phyloP scores from a whole-genome alignment of 2,888 invertebrate genomes.

The Microchrysa polita region DNA sequence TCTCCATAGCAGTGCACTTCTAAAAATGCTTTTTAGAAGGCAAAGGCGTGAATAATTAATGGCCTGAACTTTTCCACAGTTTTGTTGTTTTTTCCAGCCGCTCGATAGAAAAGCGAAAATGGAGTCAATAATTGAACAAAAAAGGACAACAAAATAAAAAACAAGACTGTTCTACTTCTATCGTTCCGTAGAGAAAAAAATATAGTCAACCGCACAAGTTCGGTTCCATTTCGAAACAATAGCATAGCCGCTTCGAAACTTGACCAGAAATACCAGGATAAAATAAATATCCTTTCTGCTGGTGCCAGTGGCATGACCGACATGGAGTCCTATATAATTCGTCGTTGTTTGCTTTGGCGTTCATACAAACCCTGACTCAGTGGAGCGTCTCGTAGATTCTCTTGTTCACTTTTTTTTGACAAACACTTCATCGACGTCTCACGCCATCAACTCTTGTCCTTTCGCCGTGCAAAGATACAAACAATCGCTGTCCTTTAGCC shows the following conservation, averaged over 20 bases:
- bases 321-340: background rate
- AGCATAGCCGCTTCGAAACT: constrained; percentile 1
- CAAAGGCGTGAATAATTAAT: constrained; percentile 51
- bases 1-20: background rate
- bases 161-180: background rate
- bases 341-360: background rate
- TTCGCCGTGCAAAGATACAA: no score
- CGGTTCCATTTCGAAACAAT: constrained; percentile 17
- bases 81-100: background rate
- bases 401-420: constrained; percentile 11
- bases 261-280: background rate
- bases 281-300: no score
- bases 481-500: background rate
- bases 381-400: constrained; percentile 15
- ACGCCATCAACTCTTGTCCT: background rate
- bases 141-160: background rate
- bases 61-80: constrained; percentile 44
- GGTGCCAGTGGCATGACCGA: background rate
- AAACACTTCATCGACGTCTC: background rate
- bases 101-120: constrained; percentile 26
- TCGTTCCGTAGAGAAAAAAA: background rate
- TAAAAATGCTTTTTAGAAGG: constrained; percentile 46
- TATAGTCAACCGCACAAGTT: background rate
- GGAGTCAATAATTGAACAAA: constrained; percentile 11
- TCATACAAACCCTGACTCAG: constrained; percentile 23